These are phyloP conservation scores for Aleiodes testaceus DNA, from an alignment of 2,888 invertebrate species.

Conservation along the genomic window DNA sequence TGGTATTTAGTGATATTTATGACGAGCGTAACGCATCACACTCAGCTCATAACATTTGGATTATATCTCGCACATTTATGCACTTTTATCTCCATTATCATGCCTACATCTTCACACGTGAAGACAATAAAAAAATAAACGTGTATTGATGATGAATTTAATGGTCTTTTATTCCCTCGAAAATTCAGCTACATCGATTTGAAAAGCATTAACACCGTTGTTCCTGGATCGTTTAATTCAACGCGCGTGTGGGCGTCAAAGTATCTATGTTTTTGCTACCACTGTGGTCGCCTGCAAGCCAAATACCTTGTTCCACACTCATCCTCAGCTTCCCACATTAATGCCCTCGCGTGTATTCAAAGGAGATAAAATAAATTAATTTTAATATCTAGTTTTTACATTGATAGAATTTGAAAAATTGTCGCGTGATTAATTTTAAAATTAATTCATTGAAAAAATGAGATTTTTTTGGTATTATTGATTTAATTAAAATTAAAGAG, in stretches of 20 bases:
- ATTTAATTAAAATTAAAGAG: too few relatives aligned
- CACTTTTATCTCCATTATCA: conserved; percentile 50
- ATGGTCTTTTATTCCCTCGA: not conserved
- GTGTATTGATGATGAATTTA: not conserved
- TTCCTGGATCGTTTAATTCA: conserved; percentile 41
- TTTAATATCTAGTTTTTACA: conserved; percentile 1
- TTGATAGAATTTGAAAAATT: not conserved
- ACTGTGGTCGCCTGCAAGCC: conserved; percentile 15
- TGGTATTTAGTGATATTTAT: conserved; percentile 67
- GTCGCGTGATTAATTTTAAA: too few relatives aligned
- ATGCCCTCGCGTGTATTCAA: conserved; percentile 21
- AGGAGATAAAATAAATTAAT: conserved; percentile 19
- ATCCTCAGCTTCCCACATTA: conserved; percentile 24
- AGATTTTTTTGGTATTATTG: too few relatives aligned
- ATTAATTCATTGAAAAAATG: too few relatives aligned
- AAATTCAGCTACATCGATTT: conserved; percentile 32
- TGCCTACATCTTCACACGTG: too few relatives aligned
- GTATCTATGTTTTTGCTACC: conserved; percentile 47
- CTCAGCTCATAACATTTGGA: too few relatives aligned
- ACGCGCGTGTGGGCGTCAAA: conserved; percentile 50
- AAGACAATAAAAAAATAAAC: not conserved
- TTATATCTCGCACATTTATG: conserved; percentile 56
- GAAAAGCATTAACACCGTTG: conserved; percentile 41
- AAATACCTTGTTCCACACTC: conserved; percentile 33
- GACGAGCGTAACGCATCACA: conserved; percentile 58